These are phyloP conservation scores for Geodia barretti DNA, from an alignment of 37 sponge, comb jelly and placozoan species.

Conservation along the genomic window DNA sequence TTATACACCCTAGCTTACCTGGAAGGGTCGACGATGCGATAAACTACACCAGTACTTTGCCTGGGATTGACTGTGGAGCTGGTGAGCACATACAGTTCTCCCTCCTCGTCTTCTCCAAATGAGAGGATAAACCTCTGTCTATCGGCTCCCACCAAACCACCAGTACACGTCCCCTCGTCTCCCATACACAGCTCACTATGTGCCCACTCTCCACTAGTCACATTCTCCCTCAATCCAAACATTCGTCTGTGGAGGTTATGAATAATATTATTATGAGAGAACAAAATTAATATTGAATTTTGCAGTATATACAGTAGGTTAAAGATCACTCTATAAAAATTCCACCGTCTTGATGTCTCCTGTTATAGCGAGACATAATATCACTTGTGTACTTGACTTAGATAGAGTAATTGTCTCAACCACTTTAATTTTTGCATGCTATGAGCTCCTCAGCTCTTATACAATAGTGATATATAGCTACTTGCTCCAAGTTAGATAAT, in stretches of 20 bases:
- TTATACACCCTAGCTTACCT: too few relatives aligned
- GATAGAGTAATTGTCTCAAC: too few relatives aligned
- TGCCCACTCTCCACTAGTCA: conserved; percentile 28
- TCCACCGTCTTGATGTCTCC: too few relatives aligned
- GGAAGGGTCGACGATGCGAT: conserved; percentile 56
- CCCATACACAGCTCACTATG: conserved; percentile 55
- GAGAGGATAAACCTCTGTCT: conserved; percentile 48
- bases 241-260: not conserved
- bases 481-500: not conserved
- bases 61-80: conserved; percentile 36
- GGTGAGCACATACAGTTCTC: conserved; percentile 52
- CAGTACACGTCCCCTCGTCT: conserved; percentile 39
- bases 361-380: too few relatives aligned
- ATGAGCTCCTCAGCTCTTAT: too few relatives aligned
- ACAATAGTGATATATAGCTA: too few relatives aligned
- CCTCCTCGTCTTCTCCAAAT: conserved; percentile 78
- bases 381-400: too few relatives aligned
- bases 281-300: too few relatives aligned
- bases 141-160: conserved; percentile 41
- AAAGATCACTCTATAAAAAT: too few relatives aligned
- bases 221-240: conserved; percentile 33
- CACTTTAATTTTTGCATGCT: too few relatives aligned
- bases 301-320: too few relatives aligned
- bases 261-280: too few relatives aligned
- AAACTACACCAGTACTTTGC: conserved; percentile 28